Conservation (phyloP, 2,888 invertebrate genomes). For the Caenorhabditis drosophilae region DNA sequence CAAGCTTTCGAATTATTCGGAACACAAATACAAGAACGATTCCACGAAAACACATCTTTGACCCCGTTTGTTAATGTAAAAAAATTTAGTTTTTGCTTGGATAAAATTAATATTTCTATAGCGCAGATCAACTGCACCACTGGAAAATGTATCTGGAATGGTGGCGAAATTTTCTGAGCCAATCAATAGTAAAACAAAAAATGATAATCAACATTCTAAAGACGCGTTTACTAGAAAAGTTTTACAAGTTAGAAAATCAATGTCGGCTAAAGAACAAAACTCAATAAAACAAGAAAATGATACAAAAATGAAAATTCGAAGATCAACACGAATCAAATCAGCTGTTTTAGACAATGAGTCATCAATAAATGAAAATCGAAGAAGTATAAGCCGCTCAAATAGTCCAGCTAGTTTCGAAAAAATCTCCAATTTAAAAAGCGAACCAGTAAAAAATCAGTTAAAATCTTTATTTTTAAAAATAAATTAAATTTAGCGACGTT, state of each 20-base stretch:
- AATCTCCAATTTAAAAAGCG: not conserved
- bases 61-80: constrained; percentile 31
- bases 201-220: not conserved
- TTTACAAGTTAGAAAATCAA: constrained; percentile 9
- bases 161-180: constrained; percentile 17
- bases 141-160: not conserved
- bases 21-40: no score
- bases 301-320: not conserved
- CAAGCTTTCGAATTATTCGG: constrained; percentile 16
- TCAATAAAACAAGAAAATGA: not conserved
- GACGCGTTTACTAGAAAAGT: constrained; percentile 27
- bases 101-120: no score
- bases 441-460: no score
- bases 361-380: not conserved
- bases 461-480: no score
- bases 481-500: constrained; percentile 12
- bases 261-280: constrained; percentile 3
- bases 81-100: no score
- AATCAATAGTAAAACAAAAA: constrained; percentile 5
- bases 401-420: constrained; percentile 2
- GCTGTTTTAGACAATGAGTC: not conserved
- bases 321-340: not conserved
- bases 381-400: not conserved
- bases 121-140: constrained; percentile 23
- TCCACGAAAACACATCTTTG: constrained; percentile 11